Base-by-base conservation (phyloP, 2,797 vertebrate genomes). In the Poecilia gillii region DNA sequence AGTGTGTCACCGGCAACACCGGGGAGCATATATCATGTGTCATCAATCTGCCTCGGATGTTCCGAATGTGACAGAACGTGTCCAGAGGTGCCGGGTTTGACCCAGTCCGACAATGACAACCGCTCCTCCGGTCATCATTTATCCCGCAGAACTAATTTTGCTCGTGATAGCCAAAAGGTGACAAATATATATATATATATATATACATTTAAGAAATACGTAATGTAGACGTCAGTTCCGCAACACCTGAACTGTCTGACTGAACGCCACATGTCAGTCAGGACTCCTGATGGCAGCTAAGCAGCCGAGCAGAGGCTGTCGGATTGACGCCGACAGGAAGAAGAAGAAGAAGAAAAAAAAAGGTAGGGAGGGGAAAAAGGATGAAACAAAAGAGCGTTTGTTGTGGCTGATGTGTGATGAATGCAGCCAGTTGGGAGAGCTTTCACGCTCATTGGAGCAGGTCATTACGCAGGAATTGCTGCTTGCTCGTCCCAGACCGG, bases 401-500 rank as follows among this genome's bases (percentile, higher is more conserved):
- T 88, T 89, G 92, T 84, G 87, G 87, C 85, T 93, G 91, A 92
- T 91, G 90, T 90, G 91, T 94, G 93, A 94, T 94, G 82, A 94
- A 94, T 93, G 88, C 90, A 85, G 85, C 90, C 85, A 73, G 89
- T 93, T 93, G 93, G 92, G 85, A 84, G 88, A 93, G 90, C 90
- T 94, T 95, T 94, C 93, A 93, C 28, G 94, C 94, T 95, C 92
- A 90, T 91, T 88, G 91, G 87, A 95, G 93, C 95, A 88, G 90
- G 90, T 92, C 94, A 95, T 95, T 94, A 95, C 94, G 91, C 93
- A 89, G 92, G 84, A 84, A 87, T 85, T 79, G 91, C 88, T 83
- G 91, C 88, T 71, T 77, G 84, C 88, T 92, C 79, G 73, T 88
- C 90, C 91, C 87, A 87, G 83, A 90, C 86, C 41, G 23, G 76